phyloP scores from a whole-genome alignment of 2,888 invertebrate species.

The Luffia ferchaultella region DNA sequence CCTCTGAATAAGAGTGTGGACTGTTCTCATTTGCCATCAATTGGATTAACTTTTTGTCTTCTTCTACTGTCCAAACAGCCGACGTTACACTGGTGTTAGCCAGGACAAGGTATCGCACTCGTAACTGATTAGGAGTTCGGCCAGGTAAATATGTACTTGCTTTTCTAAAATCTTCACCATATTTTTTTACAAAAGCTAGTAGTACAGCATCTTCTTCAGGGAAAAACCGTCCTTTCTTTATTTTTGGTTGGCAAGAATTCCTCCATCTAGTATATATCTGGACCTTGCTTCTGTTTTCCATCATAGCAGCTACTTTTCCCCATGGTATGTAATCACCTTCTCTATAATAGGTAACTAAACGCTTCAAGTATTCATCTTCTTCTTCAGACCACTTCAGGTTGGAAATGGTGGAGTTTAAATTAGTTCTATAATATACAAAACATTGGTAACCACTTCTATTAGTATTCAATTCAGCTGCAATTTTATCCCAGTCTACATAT shows the following conservation, averaged over 20 bases:
- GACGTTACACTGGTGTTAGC: conserved; percentile 38
- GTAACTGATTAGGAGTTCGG: conserved; percentile 69
- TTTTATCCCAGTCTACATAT: conserved; percentile 71
- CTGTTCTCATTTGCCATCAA: conserved; percentile 53
- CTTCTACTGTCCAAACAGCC: conserved; percentile 66
- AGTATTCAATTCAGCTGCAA: conserved; percentile 64
- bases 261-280: conserved; percentile 71
- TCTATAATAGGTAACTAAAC: conserved; percentile 69
- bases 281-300: conserved; percentile 69
- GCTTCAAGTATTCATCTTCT: conserved; percentile 73
- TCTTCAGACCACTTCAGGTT: conserved; percentile 68
- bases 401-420: conserved; percentile 32
- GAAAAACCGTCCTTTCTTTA: conserved; percentile 70
- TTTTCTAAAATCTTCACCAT: conserved; percentile 69
- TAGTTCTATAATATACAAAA: conserved; percentile 71
- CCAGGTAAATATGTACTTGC: conserved; percentile 67
- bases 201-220: conserved; percentile 72
- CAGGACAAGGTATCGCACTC: conserved; percentile 65
- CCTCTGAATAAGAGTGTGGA: conserved; percentile 34
- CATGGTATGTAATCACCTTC: conserved; percentile 77
- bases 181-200: conserved; percentile 66
- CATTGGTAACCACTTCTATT: conserved; percentile 74
- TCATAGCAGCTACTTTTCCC: conserved; percentile 71
- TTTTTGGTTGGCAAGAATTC: conserved; percentile 34
- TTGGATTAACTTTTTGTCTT: conserved; percentile 67